Evolutionary conservation across 2,113 vertebrate species (phyloP).

Genomic region (Sula dactylatra): DNA sequence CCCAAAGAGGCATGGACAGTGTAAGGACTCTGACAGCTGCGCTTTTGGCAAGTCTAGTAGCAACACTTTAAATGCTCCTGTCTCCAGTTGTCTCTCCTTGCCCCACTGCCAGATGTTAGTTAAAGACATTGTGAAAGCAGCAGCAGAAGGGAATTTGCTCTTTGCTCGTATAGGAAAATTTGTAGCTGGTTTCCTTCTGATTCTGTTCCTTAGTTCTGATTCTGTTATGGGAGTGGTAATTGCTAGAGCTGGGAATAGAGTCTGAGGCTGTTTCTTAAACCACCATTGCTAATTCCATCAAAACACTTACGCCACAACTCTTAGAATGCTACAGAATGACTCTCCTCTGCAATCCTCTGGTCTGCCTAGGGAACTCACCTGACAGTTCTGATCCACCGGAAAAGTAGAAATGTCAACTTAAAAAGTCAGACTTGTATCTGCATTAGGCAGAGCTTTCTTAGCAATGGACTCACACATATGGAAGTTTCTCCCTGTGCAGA

Average conservation of each 20-base stretch:
- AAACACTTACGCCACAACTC: background rate
- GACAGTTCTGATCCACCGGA: conserved; percentile 41
- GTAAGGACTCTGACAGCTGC: background rate
- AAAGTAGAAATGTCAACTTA: conserved; percentile 53
- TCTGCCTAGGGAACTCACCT: conserved; percentile 27
- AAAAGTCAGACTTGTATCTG: conserved; percentile 43
- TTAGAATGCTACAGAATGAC: background rate
- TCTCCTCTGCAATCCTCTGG: background rate
- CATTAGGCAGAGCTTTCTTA: conserved; percentile 52
- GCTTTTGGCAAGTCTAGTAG: background rate
- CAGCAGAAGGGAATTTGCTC: conserved; percentile 13
- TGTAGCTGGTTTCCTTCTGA: background rate
- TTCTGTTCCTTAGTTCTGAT: conserved; percentile 32
- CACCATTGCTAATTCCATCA: conserved; percentile 40
- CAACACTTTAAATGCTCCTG: background rate
- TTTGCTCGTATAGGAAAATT: background rate
- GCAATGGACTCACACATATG: background rate
- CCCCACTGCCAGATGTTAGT: conserved; percentile 31
- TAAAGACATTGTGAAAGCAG: background rate
- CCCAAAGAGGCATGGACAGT: background rate
- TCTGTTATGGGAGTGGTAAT: conserved; percentile 11
- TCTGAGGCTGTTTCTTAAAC: background rate
- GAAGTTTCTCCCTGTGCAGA: background rate
- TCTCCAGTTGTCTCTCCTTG: background rate
- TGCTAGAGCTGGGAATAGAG: conserved; percentile 18